These are phyloP conservation scores for Plectropomus leopardus DNA, from an alignment of 2,113 vertebrate species.

Conservation along the genomic window DNA sequence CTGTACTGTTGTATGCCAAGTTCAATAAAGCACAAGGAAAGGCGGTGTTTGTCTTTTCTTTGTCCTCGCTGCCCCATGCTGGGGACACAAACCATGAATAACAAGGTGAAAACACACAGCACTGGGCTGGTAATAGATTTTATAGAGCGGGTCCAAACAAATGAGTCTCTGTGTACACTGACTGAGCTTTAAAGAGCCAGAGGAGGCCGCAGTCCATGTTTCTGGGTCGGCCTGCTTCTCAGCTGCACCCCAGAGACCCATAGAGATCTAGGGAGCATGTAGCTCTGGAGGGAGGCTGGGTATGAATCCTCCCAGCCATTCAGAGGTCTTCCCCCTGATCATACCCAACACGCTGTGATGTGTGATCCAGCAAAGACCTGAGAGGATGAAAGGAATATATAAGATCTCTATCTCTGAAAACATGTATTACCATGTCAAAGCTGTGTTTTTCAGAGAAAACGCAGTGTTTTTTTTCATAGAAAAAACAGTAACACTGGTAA, in stretches of 20 bases:
- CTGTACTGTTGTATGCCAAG: conserved; percentile 45
- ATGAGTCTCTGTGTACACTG: conserved; percentile 31
- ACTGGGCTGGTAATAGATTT: conserved; percentile 32
- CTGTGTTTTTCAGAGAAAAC: conserved; percentile 36
- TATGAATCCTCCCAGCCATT: conserved; percentile 42
- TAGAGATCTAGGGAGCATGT: conserved; percentile 35
- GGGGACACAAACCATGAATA: conserved; percentile 48
- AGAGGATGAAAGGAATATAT: conserved; percentile 49
- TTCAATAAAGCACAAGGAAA: conserved; percentile 56
- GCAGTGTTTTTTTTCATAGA: background rate
- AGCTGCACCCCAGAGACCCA: conserved; percentile 42
- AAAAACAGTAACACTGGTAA: background rate
- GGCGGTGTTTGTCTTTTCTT: conserved; percentile 47
- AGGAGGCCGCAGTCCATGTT: conserved; percentile 46
- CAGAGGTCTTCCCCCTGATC: conserved; percentile 48
- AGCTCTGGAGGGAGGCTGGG: conserved; percentile 34
- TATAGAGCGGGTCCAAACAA: conserved; percentile 40
- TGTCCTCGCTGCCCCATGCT: conserved; percentile 34
- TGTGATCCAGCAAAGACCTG: conserved; percentile 43
- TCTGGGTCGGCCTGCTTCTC: conserved; percentile 24
- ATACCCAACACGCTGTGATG: conserved; percentile 45
- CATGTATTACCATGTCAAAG: conserved; percentile 57
- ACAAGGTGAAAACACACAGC: conserved; percentile 51
- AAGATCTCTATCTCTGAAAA: conserved; percentile 39
- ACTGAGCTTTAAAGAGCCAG: conserved; percentile 49